Evolutionary conservation across 2,797 vertebrate genomes (phyloP).

Genomic region (Acipenser ruthenus): DNA sequence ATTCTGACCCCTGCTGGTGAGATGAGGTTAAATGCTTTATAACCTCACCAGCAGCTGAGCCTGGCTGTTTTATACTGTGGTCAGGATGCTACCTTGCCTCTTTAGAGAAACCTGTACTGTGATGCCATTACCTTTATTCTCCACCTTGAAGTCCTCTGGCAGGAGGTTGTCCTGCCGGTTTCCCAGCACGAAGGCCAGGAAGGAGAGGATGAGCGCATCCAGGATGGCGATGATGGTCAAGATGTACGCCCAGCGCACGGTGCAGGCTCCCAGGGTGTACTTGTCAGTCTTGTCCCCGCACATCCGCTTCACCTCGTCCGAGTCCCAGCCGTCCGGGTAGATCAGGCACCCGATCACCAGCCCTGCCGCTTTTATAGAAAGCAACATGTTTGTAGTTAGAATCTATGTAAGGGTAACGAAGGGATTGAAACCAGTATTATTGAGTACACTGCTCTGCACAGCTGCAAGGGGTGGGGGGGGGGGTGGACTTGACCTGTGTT

Average conservation of each 20-base stretch:
- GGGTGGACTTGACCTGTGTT: too few relatives aligned
- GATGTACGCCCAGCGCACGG: constrained; percentile 94
- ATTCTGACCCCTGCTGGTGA: too few relatives aligned
- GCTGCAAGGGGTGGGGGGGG: too few relatives aligned
- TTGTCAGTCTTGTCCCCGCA: constrained; percentile 89
- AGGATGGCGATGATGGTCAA: constrained; percentile 91
- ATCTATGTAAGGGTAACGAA: too few relatives aligned
- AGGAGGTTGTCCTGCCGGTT: constrained; percentile 90
- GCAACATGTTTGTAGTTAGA: too few relatives aligned
- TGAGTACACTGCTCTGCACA: too few relatives aligned
- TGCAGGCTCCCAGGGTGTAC: constrained; percentile 86
- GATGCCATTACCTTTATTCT: constrained; percentile 56
- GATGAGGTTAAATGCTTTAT: too few relatives aligned
- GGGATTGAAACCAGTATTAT: too few relatives aligned
- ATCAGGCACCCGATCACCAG: constrained; percentile 90
- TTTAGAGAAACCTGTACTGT: too few relatives aligned
- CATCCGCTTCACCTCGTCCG: constrained; percentile 77
- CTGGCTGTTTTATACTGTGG: too few relatives aligned
- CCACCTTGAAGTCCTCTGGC: constrained; percentile 78
- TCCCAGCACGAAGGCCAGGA: constrained; percentile 86
- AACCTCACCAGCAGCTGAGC: too few relatives aligned
- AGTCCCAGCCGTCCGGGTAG: constrained; percentile 96
- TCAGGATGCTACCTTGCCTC: too few relatives aligned
- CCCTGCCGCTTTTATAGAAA: constrained; percentile 58
- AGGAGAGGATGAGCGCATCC: constrained; percentile 78